Evolutionary conservation across 2,113 vertebrate genomes (phyloP).

Genomic region (Herpailurus yagouaroundi): DNA sequence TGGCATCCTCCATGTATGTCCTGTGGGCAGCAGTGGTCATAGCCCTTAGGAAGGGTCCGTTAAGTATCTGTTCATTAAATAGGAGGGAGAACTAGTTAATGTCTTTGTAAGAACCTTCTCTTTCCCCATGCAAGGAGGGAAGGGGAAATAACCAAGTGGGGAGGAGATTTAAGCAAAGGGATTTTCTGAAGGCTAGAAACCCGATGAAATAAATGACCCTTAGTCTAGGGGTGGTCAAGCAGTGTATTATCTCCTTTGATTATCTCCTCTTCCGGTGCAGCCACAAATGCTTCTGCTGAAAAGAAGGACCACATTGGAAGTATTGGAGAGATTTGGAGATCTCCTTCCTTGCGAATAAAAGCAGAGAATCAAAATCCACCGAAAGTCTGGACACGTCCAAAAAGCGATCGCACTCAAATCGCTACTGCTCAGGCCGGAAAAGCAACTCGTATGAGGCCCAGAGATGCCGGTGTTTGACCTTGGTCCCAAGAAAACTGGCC

Average conservation of each 20-base stretch:
- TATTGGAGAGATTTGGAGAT: background rate
- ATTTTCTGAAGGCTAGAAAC: constrained; percentile 9
- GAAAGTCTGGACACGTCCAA: background rate
- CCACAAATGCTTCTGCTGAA: background rate
- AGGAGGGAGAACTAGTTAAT: background rate
- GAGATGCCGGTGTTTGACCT: background rate
- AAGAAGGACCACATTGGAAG: background rate
- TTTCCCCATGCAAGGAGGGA: background rate
- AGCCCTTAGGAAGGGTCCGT: background rate
- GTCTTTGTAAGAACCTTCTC: background rate
- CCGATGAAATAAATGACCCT: background rate
- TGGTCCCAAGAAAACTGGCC: background rate
- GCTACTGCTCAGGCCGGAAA: background rate
- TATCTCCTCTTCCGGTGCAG: too few relatives aligned
- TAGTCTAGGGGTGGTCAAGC: background rate
- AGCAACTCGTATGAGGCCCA: background rate
- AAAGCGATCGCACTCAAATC: background rate
- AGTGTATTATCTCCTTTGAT: background rate
- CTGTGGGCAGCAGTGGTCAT: background rate
- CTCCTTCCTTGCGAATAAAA: background rate
- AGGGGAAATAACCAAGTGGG: background rate
- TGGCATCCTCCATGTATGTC: background rate
- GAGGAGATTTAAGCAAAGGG: background rate
- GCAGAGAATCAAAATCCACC: background rate
- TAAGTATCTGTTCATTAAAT: background rate